Evolutionary conservation across 2,888 invertebrate species (phyloP), one percentile per base, ranked within the genome.

Genomic region (Pollenia amentaria): DNA sequence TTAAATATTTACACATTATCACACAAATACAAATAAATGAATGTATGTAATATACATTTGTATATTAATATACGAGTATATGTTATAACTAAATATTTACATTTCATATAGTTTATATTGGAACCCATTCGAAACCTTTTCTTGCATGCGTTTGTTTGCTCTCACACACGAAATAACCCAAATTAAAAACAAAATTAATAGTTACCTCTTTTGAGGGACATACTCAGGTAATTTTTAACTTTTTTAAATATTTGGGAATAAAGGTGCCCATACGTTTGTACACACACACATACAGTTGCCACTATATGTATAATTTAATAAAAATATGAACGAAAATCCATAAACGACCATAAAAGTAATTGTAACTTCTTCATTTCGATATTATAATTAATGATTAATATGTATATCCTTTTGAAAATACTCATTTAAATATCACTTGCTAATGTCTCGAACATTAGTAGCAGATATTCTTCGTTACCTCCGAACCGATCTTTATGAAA

Each of bases 121-220:
- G n/a, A 70, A 77, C 42, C 55, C 55, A 83, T 46, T 76, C 38
- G 53, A 76, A 80, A 77, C 62, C 38, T 44, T 76, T 65, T 77
- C 53, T 77, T 80, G 69, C 62, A 73, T 82, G 77, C 86, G 73
- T 80, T 77, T 85, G 84, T 73, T 80, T 78, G 60, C 69, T 72
- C 70, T 42, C 42, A 51, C 29, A 69, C 83, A 87, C 80, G 77
- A 89, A 90, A 89, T 88, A 87, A 88, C 89, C 88, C 86, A 90
- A 92, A 92, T 91, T 92, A 91, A 89, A 88, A 79, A 21, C 1
- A 29, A 89, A 92, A 92, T 92, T 92, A 88, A 67, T 89, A 91
- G 92, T 90, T 91, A 89, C 88, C 76, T 81, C 78, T 78, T 83
- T 85, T 48, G 89, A 89, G 91, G 92, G 91, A 90, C 88, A 91